Evolutionary conservation across 30 jellyfish, hydroid and myxozoan species (phyloP).

Genomic region (Rhopilema esculentum): DNA sequence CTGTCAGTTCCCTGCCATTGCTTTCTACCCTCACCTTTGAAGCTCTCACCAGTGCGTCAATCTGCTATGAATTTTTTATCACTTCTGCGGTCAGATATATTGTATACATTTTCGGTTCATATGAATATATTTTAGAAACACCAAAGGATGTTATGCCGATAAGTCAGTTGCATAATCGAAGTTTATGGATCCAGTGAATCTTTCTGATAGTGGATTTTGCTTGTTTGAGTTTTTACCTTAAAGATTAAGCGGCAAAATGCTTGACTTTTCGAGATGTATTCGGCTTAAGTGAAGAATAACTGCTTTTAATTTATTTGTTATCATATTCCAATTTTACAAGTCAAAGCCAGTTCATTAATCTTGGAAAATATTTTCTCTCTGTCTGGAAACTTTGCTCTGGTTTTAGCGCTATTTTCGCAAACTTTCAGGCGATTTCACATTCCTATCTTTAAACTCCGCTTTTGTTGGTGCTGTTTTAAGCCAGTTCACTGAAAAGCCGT

Average conservation of each 20-base stretch:
- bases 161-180: background rate
- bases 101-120: background rate
- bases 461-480: background rate
- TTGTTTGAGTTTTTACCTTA: background rate
- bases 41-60: background rate
- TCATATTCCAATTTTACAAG: background rate
- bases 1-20: background rate
- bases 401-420: background rate
- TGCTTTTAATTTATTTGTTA: background rate
- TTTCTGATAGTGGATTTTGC: background rate
- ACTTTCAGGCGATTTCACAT: background rate
- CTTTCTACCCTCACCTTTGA: background rate
- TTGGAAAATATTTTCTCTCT: background rate
- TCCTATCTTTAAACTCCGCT: background rate
- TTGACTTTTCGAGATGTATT: background rate
- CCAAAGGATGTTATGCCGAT: background rate
- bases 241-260: background rate
- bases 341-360: background rate
- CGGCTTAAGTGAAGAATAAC: background rate
- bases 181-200: background rate
- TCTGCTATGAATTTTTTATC: background rate
- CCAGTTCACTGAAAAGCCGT: background rate
- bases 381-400: background rate
- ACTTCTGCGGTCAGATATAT: background rate
- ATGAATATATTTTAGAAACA: background rate